These are phyloP conservation scores for Oryzias woworae DNA, from an alignment of 2,113 vertebrate genomes.

Conservation along the genomic window DNA sequence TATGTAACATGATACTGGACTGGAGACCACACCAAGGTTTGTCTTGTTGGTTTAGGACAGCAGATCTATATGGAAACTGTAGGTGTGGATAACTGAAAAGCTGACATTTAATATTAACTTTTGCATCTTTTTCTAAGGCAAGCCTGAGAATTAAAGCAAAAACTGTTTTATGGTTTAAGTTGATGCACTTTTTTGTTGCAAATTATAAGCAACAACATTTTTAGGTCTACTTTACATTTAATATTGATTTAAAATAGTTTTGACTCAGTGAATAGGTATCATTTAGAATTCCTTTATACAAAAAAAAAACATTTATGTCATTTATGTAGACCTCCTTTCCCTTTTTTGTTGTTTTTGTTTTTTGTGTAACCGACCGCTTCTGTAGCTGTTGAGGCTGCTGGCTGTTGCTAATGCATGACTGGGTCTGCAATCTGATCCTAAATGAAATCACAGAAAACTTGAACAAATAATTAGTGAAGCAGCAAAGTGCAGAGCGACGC, in stretches of 20 bases:
- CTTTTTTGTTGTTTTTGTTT: background rate
- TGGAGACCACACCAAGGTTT: background rate
- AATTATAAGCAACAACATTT: too few species aligned
- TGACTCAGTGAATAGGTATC: too few species aligned
- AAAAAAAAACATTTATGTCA: too few species aligned
- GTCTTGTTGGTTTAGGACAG: background rate
- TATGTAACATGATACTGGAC: background rate
- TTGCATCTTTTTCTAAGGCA: too few species aligned
- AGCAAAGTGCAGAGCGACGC: background rate
- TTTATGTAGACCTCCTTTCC: too few species aligned
- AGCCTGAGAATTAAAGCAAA: too few species aligned
- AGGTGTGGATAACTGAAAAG: background rate
- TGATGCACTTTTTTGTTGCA: too few species aligned
- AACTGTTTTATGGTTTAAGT: too few species aligned
- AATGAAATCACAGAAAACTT: conserved; percentile 1
- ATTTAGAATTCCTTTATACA: too few species aligned
- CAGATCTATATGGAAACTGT: background rate
- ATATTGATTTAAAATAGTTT: too few species aligned
- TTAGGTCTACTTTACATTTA: too few species aligned
- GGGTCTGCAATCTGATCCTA: conserved; percentile 28
- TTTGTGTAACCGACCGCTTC: background rate
- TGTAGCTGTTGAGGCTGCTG: background rate
- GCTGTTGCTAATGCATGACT: background rate
- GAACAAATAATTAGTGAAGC: conserved; percentile 45
- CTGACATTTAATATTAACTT: too few species aligned